Evolutionary conservation across 2,888 invertebrate species (phyloP), one percentile per base, ranked within the genome.

Genomic region (Octodonta nipae): DNA sequence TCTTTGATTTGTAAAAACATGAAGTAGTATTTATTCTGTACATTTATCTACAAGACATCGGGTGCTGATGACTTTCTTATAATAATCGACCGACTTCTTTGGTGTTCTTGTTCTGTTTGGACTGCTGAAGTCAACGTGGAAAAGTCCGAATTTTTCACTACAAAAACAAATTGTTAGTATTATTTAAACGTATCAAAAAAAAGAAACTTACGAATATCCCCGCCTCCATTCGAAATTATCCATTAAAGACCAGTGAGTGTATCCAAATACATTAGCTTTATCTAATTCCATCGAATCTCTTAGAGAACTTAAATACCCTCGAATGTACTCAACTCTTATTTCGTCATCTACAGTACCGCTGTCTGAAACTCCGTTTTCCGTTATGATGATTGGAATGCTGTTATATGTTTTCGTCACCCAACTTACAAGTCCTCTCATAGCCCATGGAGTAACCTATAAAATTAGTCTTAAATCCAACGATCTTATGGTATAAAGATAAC

Each of bases 341-440:
- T 30, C 31, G 15, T 37, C 20, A 11, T 35, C 22, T 7, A 28
- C 28, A 15, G 34, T 35, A 3, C 32, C 33, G 7, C n/a, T 14
- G 16, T 68, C 67, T 6, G 44, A 5, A 63, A 32, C 67, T 1
- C 75, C 75, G 39, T 73, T 75, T 47, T 73, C 76, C 0, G 70
- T 68, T 3, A 75, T 52, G 33, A 64, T 64, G 4, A 77, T 59
- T 25, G 64, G 55, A 0, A 71, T 70, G 50, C 73, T 69, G 26
- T 44, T 36, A 33, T 52, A 56, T 14, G 50, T 44, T 3, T 44
- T 32, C 37, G 47, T 52, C 26, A 58, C 64, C 62, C 70, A 68
- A n/a, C 61, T 54, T 0, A 78, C 50, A 1, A 73, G 37, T 38
- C 71, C 70, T 36, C 59, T 53, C 36, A 78, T 65, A 1, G 73